A percentile compares a stretch with the other conserved stretches of the same genome.
Evolutionary conservation across 2,113 vertebrate species (phyloP).

Genomic region (Pyxicephalus adspersus): DNA sequence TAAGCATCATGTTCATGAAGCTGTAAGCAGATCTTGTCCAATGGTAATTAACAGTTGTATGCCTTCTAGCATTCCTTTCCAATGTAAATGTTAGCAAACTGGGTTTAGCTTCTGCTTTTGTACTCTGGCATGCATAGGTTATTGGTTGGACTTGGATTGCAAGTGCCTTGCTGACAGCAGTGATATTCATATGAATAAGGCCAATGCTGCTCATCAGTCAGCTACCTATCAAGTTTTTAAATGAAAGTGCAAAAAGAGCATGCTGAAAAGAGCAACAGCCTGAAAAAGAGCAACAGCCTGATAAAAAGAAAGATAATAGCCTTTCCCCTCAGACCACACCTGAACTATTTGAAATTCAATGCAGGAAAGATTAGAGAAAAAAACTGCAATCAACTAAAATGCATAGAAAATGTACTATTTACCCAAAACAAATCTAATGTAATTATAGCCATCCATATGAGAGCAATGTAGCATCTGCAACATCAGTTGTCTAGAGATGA

Average conservation of each 20-base stretch:
- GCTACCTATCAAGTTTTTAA: conserved; percentile 72
- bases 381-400: conserved; percentile 74
- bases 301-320: conserved; percentile 70
- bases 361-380: conserved; percentile 67
- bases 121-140: conserved; percentile 68
- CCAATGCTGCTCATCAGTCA: conserved; percentile 70
- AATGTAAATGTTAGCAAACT: too few relatives aligned
- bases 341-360: conserved; percentile 60
- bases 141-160: conserved; percentile 77
- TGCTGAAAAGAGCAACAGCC: too few relatives aligned
- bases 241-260: conserved; percentile 66
- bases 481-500: not conserved
- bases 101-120: not conserved
- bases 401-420: not conserved
- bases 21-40: too few relatives aligned
- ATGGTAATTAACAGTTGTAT: too few relatives aligned
- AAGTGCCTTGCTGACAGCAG: conserved; percentile 45
- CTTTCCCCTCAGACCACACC: conserved; percentile 70
- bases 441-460: not conserved
- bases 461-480: conserved; percentile 65
- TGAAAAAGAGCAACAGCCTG: too few relatives aligned
- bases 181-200: conserved; percentile 62
- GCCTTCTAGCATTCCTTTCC: too few relatives aligned
- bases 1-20: too few relatives aligned
- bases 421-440: too few relatives aligned